A percentile compares a stretch with the other conserved stretches of the same genome.
phyloP scores from a whole-genome alignment of 2,888 invertebrate genomes.

The Nymphalis urticae region DNA sequence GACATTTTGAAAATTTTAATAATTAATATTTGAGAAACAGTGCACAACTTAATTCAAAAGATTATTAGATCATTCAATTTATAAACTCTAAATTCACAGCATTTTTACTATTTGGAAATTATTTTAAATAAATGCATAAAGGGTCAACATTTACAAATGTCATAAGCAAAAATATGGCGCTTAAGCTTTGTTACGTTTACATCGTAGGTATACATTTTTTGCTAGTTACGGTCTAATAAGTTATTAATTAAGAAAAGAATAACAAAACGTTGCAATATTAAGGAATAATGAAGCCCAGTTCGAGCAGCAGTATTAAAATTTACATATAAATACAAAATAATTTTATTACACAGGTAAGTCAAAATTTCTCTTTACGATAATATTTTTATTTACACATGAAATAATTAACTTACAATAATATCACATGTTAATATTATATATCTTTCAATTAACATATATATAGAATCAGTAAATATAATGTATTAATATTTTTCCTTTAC shows the following conservation, averaged over 20 bases:
- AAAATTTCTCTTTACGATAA: constrained; percentile 19
- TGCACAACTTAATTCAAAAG: not conserved
- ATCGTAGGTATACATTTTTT: constrained; percentile 16
- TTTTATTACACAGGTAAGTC: constrained; percentile 11
- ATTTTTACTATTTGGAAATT: not conserved
- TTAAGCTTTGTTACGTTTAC: constrained; percentile 18
- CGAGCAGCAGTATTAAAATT: not conserved
- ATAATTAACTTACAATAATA: constrained; percentile 11
- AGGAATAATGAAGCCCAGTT: constrained; percentile 18
- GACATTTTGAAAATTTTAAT: not conserved
- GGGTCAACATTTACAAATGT: constrained; percentile 24
- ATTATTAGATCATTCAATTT: too few species aligned
- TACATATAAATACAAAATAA: constrained; percentile 1
- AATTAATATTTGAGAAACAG: not conserved
- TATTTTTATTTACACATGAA: constrained; percentile 26
- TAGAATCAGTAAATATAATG: not conserved
- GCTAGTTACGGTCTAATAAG: constrained; percentile 23
- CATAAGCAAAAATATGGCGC: constrained; percentile 31
- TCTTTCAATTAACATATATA: not conserved
- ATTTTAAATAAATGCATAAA: constrained; percentile 3
- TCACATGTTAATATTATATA: not conserved
- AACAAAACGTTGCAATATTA: constrained; percentile 8
- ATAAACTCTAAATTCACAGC: not conserved
- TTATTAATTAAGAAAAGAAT: constrained; percentile 19
- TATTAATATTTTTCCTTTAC: constrained; percentile 3